Evolutionary conservation across 2,797 vertebrate genomes (phyloP).

Genomic region (Tapirus indicus): DNA sequence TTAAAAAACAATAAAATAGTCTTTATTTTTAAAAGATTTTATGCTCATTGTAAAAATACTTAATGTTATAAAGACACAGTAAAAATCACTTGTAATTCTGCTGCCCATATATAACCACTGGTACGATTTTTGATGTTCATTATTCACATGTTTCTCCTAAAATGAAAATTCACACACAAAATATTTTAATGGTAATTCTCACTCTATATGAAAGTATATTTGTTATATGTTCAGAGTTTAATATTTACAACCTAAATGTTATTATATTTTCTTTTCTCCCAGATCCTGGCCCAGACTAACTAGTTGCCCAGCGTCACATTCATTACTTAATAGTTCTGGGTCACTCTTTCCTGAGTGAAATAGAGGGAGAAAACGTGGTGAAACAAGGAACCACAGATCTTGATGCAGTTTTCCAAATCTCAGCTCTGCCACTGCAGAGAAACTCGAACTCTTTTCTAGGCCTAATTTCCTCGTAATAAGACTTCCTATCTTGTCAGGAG

Average conservation of each 20-base stretch:
- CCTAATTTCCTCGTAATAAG: neutral
- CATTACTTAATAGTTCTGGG: neutral
- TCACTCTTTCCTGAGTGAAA: neutral
- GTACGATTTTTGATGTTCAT: neutral
- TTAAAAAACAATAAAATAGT: neutral
- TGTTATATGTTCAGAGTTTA: neutral
- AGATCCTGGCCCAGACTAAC: neutral
- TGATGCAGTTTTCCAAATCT: neutral
- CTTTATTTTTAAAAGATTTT: conserved; percentile 9
- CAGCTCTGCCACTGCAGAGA: too few relatives aligned
- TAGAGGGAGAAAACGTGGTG: neutral
- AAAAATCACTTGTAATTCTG: neutral
- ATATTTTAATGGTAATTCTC: neutral
- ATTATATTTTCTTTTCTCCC: neutral
- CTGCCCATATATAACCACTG: neutral
- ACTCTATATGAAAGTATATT: neutral
- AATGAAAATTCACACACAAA: neutral
- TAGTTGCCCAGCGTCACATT: neutral
- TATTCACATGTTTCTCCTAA: neutral
- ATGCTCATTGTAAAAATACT: neutral
- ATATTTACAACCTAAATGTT: neutral
- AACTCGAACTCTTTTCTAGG: neutral
- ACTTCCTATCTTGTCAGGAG: neutral
- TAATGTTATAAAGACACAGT: neutral
- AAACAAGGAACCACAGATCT: neutral